Evolutionary conservation across 2,888 invertebrate genomes (phyloP), one percentile per base, ranked within the genome.

Genomic region (Megastigmus dorsalis): DNA sequence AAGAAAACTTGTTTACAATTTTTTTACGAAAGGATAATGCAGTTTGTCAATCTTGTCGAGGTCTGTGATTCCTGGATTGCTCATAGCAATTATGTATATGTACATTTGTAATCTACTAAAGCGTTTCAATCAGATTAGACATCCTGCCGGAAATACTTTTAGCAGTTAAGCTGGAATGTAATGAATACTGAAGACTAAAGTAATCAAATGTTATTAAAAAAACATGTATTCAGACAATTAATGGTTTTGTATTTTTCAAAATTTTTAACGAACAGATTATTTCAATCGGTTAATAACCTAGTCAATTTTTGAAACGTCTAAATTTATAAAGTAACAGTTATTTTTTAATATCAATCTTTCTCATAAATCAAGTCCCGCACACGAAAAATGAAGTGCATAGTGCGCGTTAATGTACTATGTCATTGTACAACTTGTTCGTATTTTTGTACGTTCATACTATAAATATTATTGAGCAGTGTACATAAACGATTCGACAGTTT

Each of bases 381-480:
- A 43, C 15, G 26, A 69, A 70, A 75, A 43, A 38, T 45, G 3
- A 43, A 68, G 23, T 55, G 26, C 15, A 60, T 45, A 59, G 28
- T 76, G 76, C 78, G 74, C 66, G 70, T 28, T 68, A 60, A 70
- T 74, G 74, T 41, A 73, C 68, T 57, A 36, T 66, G 55, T 74
- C 79, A 79, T 76, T 79, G 69, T 77, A 71, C 74, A 77, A 80
- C 78, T 71, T 59, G 48, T 57, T 62, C 69, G 78, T 82, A 83
- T 82, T 83, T 84, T 82, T 83, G 79, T 82, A 81, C 55, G 76
- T 74, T 69, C 59, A 65, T 63, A 67, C 13, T 48, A 50, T 63
- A 43, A 79, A 80, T 80, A 79, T 82, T 79, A 80, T 79, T 79
- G 67, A 80, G 70, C 69, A 75, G 72, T 81, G 81, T 79, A 80